Percentiles rank a stretch among this genome's conserved stretches.
Evolutionary conservation across 1,140 invertebrate genomes (phyloP).

Genomic region (Brachionus sp.): DNA sequence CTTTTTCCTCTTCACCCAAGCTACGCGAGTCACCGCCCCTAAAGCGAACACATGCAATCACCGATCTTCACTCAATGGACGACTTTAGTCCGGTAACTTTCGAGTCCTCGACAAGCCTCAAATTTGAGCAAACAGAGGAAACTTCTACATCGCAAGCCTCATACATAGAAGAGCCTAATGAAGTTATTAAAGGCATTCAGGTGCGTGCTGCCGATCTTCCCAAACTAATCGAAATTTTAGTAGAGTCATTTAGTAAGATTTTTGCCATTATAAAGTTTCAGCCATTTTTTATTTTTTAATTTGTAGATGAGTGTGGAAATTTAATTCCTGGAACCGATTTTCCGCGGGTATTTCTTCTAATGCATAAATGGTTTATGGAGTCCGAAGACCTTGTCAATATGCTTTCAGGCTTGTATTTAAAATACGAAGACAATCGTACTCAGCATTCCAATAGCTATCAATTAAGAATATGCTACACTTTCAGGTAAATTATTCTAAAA

Average conservation of each 20-base stretch:
- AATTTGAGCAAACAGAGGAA: not conserved
- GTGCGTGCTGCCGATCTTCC: conserved; percentile 56
- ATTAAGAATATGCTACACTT: conserved; percentile 46
- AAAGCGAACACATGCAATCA: conserved; percentile 33
- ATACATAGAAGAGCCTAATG: conserved; percentile 54
- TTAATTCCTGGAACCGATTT: conserved; percentile 51
- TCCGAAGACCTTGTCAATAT: conserved; percentile 58
- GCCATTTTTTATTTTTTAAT: not conserved
- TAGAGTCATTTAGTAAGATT: conserved; percentile 56
- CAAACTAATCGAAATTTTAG: conserved; percentile 55
- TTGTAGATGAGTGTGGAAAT: not conserved
- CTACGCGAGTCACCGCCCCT: not conserved
- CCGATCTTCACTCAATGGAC: conserved; percentile 16
- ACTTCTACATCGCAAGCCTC: conserved; percentile 15
- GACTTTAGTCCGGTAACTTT: conserved; percentile 44
- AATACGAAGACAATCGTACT: conserved; percentile 47
- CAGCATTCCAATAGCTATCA: conserved; percentile 47
- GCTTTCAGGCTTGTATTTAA: conserved; percentile 48
- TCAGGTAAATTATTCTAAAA: conserved; percentile 50
- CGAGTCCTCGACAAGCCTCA: not conserved
- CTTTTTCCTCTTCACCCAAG: not conserved
- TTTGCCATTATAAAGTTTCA: conserved; percentile 33
- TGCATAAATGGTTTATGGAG: conserved; percentile 61
- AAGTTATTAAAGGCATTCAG: conserved; percentile 53
- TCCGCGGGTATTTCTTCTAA: conserved; percentile 59